Conservation (phyloP, 1,140 invertebrate genomes). For the Lithobius niger region DNA sequence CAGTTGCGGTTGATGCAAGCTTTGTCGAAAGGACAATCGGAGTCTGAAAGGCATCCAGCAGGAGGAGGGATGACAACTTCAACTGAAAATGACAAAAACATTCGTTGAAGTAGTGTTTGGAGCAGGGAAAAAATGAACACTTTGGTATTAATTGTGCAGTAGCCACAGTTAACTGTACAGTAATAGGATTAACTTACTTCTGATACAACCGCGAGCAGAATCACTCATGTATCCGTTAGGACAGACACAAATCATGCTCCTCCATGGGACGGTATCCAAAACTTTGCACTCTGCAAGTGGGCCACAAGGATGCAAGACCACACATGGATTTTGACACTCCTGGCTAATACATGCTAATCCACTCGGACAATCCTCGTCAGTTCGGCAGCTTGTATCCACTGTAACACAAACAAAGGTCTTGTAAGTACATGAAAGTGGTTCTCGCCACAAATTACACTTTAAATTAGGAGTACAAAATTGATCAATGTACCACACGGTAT, state of each 20-base stretch:
- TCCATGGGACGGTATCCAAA: slow-evolving; percentile 60
- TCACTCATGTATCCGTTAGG: slow-evolving; percentile 66
- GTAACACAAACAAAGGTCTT: too few relatives aligned
- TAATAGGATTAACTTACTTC: slow-evolving; percentile 1
- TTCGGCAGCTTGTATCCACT: slow-evolving; percentile 23
- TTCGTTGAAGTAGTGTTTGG: too few relatives aligned
- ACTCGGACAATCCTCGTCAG: slow-evolving; percentile 22
- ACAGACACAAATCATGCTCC: slow-evolving; percentile 72
- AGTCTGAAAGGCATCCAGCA: slow-evolving; percentile 51
- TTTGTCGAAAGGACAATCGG: slow-evolving; percentile 51
- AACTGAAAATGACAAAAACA: slow-evolving; percentile 1
- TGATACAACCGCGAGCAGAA: slow-evolving; percentile 53
- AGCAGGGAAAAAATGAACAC: too few relatives aligned
- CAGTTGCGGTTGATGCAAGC: slow-evolving; percentile 75
- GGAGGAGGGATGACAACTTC: neutral
- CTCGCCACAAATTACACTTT: slow-evolving; percentile 10
- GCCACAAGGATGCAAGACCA: slow-evolving; percentile 31
- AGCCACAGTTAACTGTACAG: neutral
- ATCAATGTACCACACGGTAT: too few relatives aligned
- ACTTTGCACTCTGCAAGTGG: slow-evolving; percentile 52
- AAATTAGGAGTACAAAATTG: too few relatives aligned
- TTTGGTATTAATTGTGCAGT: neutral
- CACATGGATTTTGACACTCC: slow-evolving; percentile 20
- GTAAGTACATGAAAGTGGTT: too few relatives aligned
- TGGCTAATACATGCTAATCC: slow-evolving; percentile 20